Base-by-base conservation (phyloP, 2,113 vertebrate genomes). In the Thamnaconus septentrionalis region DNA sequence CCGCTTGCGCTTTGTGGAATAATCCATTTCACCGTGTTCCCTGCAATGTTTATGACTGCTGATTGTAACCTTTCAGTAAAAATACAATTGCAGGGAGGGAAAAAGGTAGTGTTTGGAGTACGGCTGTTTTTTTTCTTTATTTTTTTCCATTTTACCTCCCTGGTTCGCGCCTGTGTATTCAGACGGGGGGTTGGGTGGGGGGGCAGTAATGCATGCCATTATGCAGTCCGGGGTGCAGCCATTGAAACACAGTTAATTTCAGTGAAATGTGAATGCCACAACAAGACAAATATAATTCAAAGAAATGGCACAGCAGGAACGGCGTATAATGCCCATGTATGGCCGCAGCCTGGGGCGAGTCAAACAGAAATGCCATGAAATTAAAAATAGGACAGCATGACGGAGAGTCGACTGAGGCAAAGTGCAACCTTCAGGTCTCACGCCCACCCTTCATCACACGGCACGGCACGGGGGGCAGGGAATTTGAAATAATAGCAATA, bases 381-480 rank as follows among this genome's bases (percentile, higher is more conserved):
- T 92, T 91, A 91, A 89, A 90, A 92, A 89, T 82, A 88, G 89
- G 90, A 89, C 90, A 87, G 87, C 88, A 88, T 90, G 90, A 91
- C 82, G 64, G 85, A 83, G 87, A 84, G 87, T 78, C 69, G 85
- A 78, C 86, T 71, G 53, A 83, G 83, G 86, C 81, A 74, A 84
- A 89, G 85, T 80, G 82, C 87, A 86, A 88, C 86, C 85, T 82
- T 81, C 82, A 76, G 78, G 84, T 88, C 83, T 76, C 76, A 71
- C 41, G 80, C 81, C 79, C 66, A 43, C 74, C 66, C 72, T 88
- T 86, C 72, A 87, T 89, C 86, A 81, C 79, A 71, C 66, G 69
- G 72, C 66, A 59, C 18, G 18, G 18, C 18, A 2, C 18, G 76
- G 78, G 60, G 62, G 76, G 65, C 54, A 65, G 74, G 75, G 69